These are phyloP conservation scores for Ammodytes dubius DNA, from an alignment of 2,113 vertebrate species.

Conservation along the genomic window DNA sequence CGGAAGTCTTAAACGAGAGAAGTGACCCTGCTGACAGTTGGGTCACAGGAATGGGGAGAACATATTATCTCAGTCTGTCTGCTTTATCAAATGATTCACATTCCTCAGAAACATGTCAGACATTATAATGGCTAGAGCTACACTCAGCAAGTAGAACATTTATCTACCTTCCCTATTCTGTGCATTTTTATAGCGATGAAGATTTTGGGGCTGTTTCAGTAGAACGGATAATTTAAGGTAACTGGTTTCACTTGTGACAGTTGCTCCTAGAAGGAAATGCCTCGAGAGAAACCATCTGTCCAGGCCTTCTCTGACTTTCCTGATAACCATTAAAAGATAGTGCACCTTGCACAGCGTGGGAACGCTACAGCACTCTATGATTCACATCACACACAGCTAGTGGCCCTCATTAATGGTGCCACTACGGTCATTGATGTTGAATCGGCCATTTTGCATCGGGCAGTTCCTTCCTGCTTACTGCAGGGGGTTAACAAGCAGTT, in stretches of 20 bases:
- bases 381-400: conserved; percentile 69
- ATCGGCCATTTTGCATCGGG: conserved; percentile 48
- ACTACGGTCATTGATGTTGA: conserved; percentile 58
- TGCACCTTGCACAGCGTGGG: conserved; percentile 37
- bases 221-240: conserved; percentile 64
- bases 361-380: conserved; percentile 48
- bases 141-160: conserved; percentile 15
- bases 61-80: conserved; percentile 21
- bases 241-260: conserved; percentile 69
- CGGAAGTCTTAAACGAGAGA: conserved; percentile 2
- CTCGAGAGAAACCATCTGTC: conserved; percentile 79
- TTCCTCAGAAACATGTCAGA: conserved; percentile 34
- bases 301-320: conserved; percentile 53
- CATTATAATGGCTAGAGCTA: conserved; percentile 7
- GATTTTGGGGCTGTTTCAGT: background rate
- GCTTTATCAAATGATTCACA: conserved; percentile 28
- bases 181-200: conserved; percentile 35
- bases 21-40: conserved; percentile 20
- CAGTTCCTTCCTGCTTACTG: conserved; percentile 33
- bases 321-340: conserved; percentile 74
- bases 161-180: conserved; percentile 5
- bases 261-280: conserved; percentile 64
- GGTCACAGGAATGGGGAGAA: conserved; percentile 12
- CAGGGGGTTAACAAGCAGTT: conserved; percentile 67
- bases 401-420: conserved; percentile 73